A percentile compares a stretch with the other conserved stretches of the same genome.
phyloP scores from a whole-genome alignment of 2,888 invertebrate genomes.

The Oscheius sp. region DNA sequence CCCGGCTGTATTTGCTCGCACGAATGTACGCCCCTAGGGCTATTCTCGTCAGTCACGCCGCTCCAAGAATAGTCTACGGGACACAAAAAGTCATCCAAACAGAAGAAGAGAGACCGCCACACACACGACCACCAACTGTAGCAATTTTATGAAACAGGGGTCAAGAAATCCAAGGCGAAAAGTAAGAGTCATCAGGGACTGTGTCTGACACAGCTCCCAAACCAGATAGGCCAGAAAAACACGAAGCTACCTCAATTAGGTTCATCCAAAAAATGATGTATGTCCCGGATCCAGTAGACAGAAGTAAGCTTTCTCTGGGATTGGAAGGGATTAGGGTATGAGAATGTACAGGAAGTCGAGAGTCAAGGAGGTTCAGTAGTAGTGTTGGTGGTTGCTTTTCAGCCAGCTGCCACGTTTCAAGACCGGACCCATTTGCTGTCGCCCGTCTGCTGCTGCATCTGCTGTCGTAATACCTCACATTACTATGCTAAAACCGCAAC shows the following conservation, averaged over 20 bases:
- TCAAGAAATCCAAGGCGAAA: background rate
- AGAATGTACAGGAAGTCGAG: background rate
- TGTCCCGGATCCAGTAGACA: conserved; percentile 1
- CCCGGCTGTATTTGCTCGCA: conserved; percentile 32
- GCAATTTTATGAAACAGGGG: conserved; percentile 24
- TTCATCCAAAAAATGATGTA: background rate
- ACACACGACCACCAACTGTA: conserved; percentile 23
- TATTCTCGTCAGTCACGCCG: conserved; percentile 37
- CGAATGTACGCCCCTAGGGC: conserved; percentile 32
- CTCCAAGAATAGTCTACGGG: conserved; percentile 34
- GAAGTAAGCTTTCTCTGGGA: background rate
- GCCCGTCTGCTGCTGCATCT: background rate
- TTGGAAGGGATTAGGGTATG: background rate
- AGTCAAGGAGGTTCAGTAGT: background rate
- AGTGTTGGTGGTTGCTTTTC: conserved; percentile 7
- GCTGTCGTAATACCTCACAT: conserved; percentile 1
- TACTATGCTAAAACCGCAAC: background rate
- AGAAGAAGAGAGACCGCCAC: conserved; percentile 11
- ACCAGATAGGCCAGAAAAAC: conserved; percentile 36
- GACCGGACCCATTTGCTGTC: background rate
- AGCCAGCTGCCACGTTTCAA: conserved; percentile 13
- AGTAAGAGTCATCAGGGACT: background rate
- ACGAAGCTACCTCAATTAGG: conserved; percentile 9
- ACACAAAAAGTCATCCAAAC: conserved; percentile 36
- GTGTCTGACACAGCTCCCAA: background rate